Percentiles rank a stretch among this genome's conserved stretches.
These are phyloP conservation scores for Cotesia chilonis DNA, from an alignment of 1,140 invertebrate genomes.

Conservation along the genomic window DNA sequence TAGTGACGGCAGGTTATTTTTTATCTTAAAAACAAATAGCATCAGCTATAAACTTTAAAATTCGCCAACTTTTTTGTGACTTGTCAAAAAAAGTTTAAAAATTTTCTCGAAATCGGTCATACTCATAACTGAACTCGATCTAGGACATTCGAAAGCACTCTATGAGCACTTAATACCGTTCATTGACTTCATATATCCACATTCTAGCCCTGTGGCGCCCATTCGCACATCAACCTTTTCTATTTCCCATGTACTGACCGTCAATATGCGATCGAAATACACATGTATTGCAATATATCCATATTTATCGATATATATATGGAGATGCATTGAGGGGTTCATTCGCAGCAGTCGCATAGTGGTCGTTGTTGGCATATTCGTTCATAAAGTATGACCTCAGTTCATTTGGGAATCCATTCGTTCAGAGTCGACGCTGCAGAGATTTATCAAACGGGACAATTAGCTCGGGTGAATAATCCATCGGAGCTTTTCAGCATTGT, in stretches of 20 bases:
- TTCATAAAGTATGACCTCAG: conserved; percentile 34
- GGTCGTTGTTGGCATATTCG: conserved; percentile 1
- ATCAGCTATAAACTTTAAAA: too few species aligned
- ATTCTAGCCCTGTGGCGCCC: too few species aligned
- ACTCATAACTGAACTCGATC: conserved; percentile 7
- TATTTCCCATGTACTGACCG: background rate
- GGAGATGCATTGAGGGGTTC: too few species aligned
- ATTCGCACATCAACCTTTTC: too few species aligned
- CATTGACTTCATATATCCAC: background rate
- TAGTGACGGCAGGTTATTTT: too few species aligned
- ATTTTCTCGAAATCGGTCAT: conserved; percentile 10
- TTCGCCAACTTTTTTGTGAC: too few species aligned
- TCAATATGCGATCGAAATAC: background rate
- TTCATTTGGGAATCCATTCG: conserved; percentile 30
- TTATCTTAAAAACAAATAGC: too few species aligned
- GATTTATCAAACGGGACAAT: conserved; percentile 34
- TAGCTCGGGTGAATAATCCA: conserved; percentile 28
- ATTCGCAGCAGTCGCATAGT: background rate
- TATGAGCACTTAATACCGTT: conserved; percentile 3
- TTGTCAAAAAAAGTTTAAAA: too few species aligned
- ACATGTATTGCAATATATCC: background rate
- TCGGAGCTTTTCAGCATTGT: conserved; percentile 21
- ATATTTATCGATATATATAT: background rate
- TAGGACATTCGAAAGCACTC: conserved; percentile 15
- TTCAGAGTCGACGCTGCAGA: conserved; percentile 17